Conservation (phyloP, 2,797 vertebrate species). For the Thamnophis elegans region DNA sequence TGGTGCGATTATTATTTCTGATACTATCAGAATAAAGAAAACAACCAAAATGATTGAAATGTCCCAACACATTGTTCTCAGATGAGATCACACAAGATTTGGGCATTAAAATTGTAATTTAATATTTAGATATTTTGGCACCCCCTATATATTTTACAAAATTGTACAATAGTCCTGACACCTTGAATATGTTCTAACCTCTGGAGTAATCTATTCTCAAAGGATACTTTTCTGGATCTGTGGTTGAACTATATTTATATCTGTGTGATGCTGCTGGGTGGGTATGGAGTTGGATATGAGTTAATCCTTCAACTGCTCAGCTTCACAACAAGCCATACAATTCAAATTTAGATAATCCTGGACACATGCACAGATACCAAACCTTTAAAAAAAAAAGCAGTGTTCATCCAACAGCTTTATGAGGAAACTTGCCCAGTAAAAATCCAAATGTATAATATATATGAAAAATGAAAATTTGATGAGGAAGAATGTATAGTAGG, state of each 20-base stretch:
- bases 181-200: not conserved
- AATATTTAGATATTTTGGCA: not conserved
- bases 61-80: not conserved
- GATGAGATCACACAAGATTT: not conserved
- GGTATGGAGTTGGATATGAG: not conserved
- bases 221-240: not conserved
- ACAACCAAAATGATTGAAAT: not conserved
- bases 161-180: not conserved
- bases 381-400: not conserved
- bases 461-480: not conserved
- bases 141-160: not conserved
- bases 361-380: not conserved
- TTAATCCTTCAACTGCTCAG: not conserved
- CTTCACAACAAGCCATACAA: not conserved
- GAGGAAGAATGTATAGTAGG: not conserved
- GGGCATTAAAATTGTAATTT: not conserved
- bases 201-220: not conserved
- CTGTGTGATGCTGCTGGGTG: not conserved
- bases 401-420: not conserved
- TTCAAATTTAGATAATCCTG: not conserved
- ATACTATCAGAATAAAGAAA: not conserved
- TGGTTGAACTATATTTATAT: not conserved
- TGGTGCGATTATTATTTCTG: not conserved
- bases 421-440: not conserved
- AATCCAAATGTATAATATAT: not conserved